Evolutionary conservation across 2,113 vertebrate genomes (phyloP).

Genomic region (Pseudopodoces humilis): DNA sequence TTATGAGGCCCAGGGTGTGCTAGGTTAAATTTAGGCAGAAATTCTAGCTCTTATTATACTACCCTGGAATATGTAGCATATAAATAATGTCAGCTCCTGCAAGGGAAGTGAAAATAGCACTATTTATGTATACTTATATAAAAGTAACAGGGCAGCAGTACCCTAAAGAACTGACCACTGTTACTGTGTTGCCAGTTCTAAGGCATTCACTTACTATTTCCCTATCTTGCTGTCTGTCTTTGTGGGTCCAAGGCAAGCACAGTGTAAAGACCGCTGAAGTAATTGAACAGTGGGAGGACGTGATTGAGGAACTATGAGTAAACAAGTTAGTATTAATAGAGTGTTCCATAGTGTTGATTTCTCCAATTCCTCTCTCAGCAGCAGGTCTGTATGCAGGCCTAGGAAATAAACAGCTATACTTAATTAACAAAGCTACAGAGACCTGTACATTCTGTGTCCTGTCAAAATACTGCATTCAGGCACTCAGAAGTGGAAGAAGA

Average conservation of each 20-base stretch:
- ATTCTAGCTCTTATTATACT: background rate
- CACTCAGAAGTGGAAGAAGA: background rate
- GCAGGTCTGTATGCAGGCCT: background rate
- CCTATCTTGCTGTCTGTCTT: background rate
- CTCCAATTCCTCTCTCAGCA: background rate
- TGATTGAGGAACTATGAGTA: background rate
- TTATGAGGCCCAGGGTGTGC: background rate
- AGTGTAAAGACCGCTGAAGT: background rate
- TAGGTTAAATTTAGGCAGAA: background rate
- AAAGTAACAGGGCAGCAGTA: background rate
- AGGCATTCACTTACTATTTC: background rate
- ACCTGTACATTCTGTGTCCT: conserved; percentile 48
- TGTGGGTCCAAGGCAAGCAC: background rate
- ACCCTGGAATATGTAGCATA: background rate
- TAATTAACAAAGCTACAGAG: conserved; percentile 51
- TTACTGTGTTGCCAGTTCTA: background rate
- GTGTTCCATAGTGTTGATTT: background rate
- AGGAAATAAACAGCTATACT: conserved; percentile 30
- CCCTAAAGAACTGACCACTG: background rate
- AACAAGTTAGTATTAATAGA: background rate
- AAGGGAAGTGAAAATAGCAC: background rate
- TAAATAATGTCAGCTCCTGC: background rate
- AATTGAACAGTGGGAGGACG: background rate
- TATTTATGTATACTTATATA: background rate
- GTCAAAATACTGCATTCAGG: conserved; percentile 31